A percentile compares a stretch with the other conserved stretches of the same genome.
phyloP scores from a whole-genome alignment of 2,113 vertebrate genomes.

The Ahaetulla prasina region DNA sequence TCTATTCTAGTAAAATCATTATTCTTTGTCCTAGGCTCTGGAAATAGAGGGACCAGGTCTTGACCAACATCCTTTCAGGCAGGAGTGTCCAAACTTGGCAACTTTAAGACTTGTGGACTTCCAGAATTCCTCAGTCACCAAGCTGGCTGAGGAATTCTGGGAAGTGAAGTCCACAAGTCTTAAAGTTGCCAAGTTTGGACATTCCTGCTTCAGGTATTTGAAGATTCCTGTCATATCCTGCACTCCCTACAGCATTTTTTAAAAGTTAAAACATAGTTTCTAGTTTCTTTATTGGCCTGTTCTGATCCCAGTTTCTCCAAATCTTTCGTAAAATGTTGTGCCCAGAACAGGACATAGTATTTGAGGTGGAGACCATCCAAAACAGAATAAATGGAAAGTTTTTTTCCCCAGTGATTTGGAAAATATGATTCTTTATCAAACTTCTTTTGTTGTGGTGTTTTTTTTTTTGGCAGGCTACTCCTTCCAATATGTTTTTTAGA shows the following conservation, averaged over 20 bases:
- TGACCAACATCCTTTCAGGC: neutral
- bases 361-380: neutral
- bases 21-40: neutral
- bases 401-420: neutral
- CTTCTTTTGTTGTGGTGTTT: neutral
- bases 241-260: neutral
- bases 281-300: neutral
- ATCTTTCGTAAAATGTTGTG: neutral
- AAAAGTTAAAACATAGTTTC: neutral
- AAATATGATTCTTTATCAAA: neutral
- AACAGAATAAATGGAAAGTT: neutral
- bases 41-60: neutral
- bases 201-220: no score
- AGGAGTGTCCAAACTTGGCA: no score
- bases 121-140: no score
- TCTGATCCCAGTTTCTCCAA: neutral
- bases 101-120: no score
- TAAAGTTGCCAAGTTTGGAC: no score
- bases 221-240: neutral
- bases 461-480: neutral
- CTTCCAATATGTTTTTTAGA: neutral
- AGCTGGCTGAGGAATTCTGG: no score
- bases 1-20: neutral
- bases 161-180: no score
- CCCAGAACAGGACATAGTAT: neutral